Base-by-base conservation (phyloP, 2,797 vertebrate genomes). In the Chrosomus eos region DNA sequence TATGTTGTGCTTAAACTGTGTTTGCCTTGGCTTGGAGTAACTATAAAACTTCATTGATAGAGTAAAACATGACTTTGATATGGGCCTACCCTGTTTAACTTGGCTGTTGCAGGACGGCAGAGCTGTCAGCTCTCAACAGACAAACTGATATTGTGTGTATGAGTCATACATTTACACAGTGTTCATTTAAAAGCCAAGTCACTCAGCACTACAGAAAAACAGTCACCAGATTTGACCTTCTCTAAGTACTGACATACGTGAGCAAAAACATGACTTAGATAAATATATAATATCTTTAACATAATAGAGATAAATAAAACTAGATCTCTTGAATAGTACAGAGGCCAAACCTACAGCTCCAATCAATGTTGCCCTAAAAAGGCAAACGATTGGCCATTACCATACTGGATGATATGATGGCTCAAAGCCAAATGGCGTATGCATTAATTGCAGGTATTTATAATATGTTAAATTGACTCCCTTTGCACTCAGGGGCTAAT, bases 11-110 rank as follows among this genome's bases (percentile, higher is more conserved):
- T 26, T 83, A 66, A 67, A 76, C 16, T 5, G 31, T 74, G 72
- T 74, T 83, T 76, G 33, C 33, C 62, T 83, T 68, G 43, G 45
- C 64, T 48, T 66, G 51, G n/a, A 77, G 11, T 83, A 83, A 43
- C 19, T 33, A 36, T 51, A 84, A 77, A 84, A 68, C 73, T 60
- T 19, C 18, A 23, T 0, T 83, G 48, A 76, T 55, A 11, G 48
- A 14, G 36, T 70, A 48, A 83, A 77, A 84, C 82, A 76, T 6
- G 45, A 70, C 19, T 53, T 68, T 77, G 73, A 84, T 43, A 84
- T 9, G 5, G 19, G 36, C 74, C 45, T 67, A 70, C n/a, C 26
- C 62, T 70, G 74, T 78, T 84, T 78, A 77, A 58, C 36, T 77
- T 84, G 82, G 82, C 64, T 58, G n/a, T 64, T 64, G 74, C 23